Conservation (phyloP, 2,797 vertebrate genomes). For the Tolypeutes matacus region DNA sequence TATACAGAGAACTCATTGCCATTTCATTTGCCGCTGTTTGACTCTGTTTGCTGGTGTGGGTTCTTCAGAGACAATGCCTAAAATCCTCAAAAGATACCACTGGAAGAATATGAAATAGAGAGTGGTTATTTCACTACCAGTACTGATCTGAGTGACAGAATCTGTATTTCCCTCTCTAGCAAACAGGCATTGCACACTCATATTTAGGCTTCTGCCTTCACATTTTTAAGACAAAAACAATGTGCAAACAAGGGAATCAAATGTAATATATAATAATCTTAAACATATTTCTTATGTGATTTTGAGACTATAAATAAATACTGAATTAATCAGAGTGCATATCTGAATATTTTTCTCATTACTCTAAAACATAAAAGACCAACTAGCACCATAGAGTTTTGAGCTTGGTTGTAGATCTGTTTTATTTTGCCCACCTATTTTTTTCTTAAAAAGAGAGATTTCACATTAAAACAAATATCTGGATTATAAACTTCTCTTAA, state of each 20-base stretch:
- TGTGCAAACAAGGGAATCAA: neutral
- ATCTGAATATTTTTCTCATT: constrained; percentile 22
- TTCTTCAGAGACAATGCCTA: neutral
- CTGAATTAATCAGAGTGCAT: neutral
- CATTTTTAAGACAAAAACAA: neutral
- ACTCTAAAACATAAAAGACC: neutral
- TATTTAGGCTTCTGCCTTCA: neutral
- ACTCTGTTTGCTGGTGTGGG: neutral
- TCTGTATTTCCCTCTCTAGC: neutral
- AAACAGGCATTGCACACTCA: neutral
- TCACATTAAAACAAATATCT: neutral
- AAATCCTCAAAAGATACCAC: neutral
- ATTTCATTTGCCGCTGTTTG: neutral
- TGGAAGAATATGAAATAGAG: neutral
- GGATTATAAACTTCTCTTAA: neutral
- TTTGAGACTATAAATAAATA: neutral
- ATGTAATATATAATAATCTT: neutral
- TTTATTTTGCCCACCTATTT: neutral
- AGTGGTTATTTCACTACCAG: neutral
- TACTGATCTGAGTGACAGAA: neutral
- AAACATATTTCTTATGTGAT: neutral
- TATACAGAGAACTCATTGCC: neutral
- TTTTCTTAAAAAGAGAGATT: neutral
- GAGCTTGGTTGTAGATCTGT: neutral
- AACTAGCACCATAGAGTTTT: neutral